These are phyloP conservation scores for Leptonema lineaticorne DNA, from an alignment of 1,140 invertebrate genomes.

Conservation along the genomic window DNA sequence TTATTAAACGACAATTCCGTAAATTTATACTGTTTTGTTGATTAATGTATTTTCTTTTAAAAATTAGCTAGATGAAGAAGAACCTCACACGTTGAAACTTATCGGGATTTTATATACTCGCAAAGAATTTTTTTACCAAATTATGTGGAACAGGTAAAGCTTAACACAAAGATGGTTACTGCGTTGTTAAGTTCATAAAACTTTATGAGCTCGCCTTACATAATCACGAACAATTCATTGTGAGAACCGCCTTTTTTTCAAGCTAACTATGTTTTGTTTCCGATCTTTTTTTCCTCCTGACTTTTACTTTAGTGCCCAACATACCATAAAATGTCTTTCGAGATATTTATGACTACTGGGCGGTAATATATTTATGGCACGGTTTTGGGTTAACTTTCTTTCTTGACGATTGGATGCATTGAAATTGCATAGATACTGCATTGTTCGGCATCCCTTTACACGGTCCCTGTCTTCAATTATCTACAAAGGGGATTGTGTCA, in stretches of 20 bases:
- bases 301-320: neutral
- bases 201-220: slow-evolving; percentile 33
- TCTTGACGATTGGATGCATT: slow-evolving; percentile 25
- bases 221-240: slow-evolving; percentile 32
- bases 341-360: slow-evolving; percentile 29
- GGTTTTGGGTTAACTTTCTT: slow-evolving; percentile 36
- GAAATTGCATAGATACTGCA: slow-evolving; percentile 35
- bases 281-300: slow-evolving; percentile 23
- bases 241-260: slow-evolving; percentile 26
- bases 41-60: neutral
- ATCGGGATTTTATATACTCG: neutral
- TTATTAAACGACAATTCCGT: neutral
- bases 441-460: slow-evolving; percentile 31
- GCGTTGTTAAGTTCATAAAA: slow-evolving; percentile 31
- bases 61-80: neutral
- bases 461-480: neutral
- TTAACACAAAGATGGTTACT: neutral
- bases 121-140: neutral
- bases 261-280: slow-evolving; percentile 16
- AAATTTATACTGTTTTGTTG: neutral
- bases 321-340: slow-evolving; percentile 33
- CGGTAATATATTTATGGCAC: slow-evolving; percentile 34
- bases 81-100: neutral
- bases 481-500: neutral
- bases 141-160: neutral